Conservation (phyloP, 2,113 vertebrate species). For the Catharus bicknelli region DNA sequence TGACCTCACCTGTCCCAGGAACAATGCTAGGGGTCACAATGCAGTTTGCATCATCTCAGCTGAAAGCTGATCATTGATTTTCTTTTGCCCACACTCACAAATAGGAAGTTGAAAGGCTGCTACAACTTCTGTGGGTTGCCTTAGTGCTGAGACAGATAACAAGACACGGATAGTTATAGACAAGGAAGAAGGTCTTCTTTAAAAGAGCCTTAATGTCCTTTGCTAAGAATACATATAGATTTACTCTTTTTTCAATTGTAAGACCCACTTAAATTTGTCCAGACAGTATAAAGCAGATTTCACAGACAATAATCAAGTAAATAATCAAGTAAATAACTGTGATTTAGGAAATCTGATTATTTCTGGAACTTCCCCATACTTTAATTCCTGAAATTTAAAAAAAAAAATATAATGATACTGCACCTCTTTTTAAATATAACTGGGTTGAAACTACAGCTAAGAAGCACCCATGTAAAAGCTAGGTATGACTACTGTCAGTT, state of each 20-base stretch:
- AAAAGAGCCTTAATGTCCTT: neutral
- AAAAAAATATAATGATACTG: neutral
- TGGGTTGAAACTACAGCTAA: neutral
- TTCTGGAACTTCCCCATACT: neutral
- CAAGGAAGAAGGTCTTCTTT: neutral
- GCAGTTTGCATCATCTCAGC: neutral
- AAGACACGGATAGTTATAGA: neutral
- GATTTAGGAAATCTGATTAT: neutral
- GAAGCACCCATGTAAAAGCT: neutral
- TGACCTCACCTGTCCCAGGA: neutral
- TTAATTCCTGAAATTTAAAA: neutral
- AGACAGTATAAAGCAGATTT: neutral
- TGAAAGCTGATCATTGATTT: constrained; percentile 3
- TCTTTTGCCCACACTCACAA: neutral
- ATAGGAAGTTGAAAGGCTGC: neutral
- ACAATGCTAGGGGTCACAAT: neutral
- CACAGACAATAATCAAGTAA: neutral
- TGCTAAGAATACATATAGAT: neutral
- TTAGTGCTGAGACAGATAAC: neutral
- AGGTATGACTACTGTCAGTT: neutral
- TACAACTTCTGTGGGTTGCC: neutral
- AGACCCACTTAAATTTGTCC: neutral
- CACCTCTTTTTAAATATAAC: neutral
- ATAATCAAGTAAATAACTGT: neutral
- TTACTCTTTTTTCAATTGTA: neutral